These are phyloP conservation scores for Steinernema hermaphroditum DNA, from an alignment of 2,888 invertebrate genomes.

Conservation along the genomic window DNA sequence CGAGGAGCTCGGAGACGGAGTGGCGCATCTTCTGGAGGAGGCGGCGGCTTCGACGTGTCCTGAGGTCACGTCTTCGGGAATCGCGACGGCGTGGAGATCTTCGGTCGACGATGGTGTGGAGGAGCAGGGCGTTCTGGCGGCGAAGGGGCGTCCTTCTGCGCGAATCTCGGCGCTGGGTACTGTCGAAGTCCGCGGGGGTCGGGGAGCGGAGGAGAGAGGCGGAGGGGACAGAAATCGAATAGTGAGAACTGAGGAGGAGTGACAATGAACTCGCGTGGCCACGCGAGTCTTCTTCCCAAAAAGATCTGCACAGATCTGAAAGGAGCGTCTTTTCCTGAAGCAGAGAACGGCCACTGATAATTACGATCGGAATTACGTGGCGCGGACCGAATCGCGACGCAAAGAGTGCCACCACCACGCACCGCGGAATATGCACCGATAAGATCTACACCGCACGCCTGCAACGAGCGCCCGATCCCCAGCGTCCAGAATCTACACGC, in stretches of 20 bases:
- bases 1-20: background rate
- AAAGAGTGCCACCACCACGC: background rate
- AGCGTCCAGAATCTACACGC: too few species aligned
- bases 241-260: background rate
- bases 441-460: background rate
- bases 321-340: background rate
- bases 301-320: conserved; percentile 14
- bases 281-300: conserved; percentile 25
- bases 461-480: too few species aligned
- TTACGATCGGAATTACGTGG: background rate
- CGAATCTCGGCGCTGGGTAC: too few species aligned
- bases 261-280: conserved; percentile 14
- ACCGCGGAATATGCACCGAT: background rate
- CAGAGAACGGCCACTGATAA: background rate
- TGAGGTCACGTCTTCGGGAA: conserved; percentile 2
- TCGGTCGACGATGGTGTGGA: too few species aligned
- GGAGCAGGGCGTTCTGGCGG: background rate
- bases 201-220: background rate
- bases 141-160: too few species aligned
- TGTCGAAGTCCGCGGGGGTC: too few species aligned
- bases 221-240: conserved; percentile 11
- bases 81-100: too few species aligned
- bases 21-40: conserved; percentile 5
- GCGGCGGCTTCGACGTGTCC: conserved; percentile 6
- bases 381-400: background rate